phyloP scores from a whole-genome alignment of 1,140 invertebrate genomes.

The Probaryconus sp. region DNA sequence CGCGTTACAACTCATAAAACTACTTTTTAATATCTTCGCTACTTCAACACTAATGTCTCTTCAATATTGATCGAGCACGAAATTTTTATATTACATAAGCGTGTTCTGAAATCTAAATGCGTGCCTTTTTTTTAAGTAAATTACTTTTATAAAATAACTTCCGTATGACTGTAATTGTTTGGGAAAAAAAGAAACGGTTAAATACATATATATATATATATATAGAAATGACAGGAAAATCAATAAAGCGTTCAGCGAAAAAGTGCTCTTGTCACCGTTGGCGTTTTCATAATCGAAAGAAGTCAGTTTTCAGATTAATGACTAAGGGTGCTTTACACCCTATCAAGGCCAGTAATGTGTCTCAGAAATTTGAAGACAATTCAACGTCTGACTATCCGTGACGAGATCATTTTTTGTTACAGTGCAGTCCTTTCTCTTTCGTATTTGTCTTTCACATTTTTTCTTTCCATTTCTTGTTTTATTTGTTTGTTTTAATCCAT shows the following conservation, averaged over 20 bases:
- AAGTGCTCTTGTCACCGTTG: conserved; percentile 36
- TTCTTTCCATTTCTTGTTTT: conserved; percentile 43
- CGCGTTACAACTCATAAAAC: conserved; percentile 48
- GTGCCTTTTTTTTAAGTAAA: too few relatives aligned
- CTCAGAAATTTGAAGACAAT: conserved; percentile 66
- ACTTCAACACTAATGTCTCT: conserved; percentile 58
- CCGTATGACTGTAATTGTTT: too few relatives aligned
- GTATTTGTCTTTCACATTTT: conserved; percentile 17
- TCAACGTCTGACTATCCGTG: conserved; percentile 54
- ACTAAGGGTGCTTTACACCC: conserved; percentile 56
- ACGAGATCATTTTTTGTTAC: conserved; percentile 65
- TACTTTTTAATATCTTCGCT: conserved; percentile 60
- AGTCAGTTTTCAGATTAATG: conserved; percentile 55
- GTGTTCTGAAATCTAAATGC: background rate
- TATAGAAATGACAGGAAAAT: too few relatives aligned
- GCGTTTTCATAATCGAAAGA: conserved; percentile 52
- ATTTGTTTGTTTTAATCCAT: too few relatives aligned
- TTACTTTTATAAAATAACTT: too few relatives aligned
- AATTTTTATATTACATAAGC: background rate
- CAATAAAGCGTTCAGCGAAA: conserved; percentile 1
- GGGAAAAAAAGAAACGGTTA: too few relatives aligned
- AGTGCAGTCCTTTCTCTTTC: conserved; percentile 26
- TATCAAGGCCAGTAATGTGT: conserved; percentile 52
- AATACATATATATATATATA: too few relatives aligned
- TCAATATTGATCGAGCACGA: conserved; percentile 68